Evolutionary conservation across 2,113 vertebrate species (phyloP).

Genomic region (Caretta caretta): DNA sequence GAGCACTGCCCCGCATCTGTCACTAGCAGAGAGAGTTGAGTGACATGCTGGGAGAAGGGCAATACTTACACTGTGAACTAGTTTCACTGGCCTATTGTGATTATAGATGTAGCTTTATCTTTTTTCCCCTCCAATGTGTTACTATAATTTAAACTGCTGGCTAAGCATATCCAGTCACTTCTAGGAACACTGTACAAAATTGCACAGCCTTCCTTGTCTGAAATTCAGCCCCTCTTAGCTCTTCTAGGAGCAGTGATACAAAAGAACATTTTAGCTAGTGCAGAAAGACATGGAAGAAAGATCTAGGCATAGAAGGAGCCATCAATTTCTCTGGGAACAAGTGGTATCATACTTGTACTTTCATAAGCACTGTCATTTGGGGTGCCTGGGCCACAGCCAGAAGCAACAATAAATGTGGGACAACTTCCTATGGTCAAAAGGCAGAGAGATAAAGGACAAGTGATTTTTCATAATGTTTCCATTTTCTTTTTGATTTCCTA

Average conservation of each 20-base stretch:
- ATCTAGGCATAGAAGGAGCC: not conserved
- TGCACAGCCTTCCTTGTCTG: not conserved
- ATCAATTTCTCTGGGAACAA: not conserved
- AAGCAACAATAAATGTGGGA: not conserved
- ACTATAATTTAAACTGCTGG: not conserved
- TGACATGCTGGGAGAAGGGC: not conserved
- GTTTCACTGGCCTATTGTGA: not conserved
- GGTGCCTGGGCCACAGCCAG: not conserved
- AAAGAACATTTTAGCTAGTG: not conserved
- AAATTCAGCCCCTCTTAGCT: not conserved
- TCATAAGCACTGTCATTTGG: not conserved
- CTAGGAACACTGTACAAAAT: not conserved
- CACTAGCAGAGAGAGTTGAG: not conserved
- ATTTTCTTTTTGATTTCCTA: not conserved
- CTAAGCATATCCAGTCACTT: not conserved
- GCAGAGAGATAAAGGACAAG: not conserved
- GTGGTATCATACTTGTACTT: not conserved
- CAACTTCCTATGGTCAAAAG: not conserved
- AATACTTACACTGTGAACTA: not conserved
- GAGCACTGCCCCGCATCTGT: not conserved
- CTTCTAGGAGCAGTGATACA: not conserved
- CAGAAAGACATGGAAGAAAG: not conserved
- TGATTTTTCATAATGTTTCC: not conserved
- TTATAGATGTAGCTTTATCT: not conserved
- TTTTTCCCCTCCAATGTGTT: not conserved